phyloP scores from a whole-genome alignment of 2,113 vertebrate genomes.

The Lasiurus borealis region DNA sequence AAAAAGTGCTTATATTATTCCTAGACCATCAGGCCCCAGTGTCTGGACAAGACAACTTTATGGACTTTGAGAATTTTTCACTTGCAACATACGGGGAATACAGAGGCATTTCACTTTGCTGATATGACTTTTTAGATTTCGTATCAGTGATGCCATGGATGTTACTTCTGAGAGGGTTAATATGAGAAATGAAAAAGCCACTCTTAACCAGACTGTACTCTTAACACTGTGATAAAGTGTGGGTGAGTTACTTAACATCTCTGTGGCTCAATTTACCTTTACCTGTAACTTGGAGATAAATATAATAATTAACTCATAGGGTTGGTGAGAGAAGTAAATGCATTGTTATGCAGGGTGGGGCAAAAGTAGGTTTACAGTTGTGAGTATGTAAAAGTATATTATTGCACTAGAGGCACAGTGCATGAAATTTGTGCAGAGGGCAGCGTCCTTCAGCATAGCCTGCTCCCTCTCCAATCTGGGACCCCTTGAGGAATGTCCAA shows the following conservation, averaged over 20 bases:
- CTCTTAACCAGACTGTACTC: constrained; percentile 88
- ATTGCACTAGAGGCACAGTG: not conserved
- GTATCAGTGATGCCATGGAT: constrained; percentile 82
- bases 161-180: constrained; percentile 88
- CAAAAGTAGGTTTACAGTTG: not conserved
- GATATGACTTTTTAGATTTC: constrained; percentile 83
- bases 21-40: constrained; percentile 74
- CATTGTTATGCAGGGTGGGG: not conserved
- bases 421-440: too few relatives aligned
- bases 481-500: too few relatives aligned
- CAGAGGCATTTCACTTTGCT: constrained; percentile 72
- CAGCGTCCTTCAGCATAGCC: too few relatives aligned
- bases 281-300: not conserved
- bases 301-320: not conserved
- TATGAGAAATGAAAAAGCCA: constrained; percentile 87
- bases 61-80: constrained; percentile 81
- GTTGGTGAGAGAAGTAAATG: not conserved
- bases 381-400: not conserved
- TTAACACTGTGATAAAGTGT: constrained; percentile 85
- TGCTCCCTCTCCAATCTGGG: too few relatives aligned
- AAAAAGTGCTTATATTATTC: constrained; percentile 76
- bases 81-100: constrained; percentile 67
- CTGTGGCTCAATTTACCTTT: not conserved
- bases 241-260: not conserved
- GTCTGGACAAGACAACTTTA: constrained; percentile 79